A percentile compares a stretch with the other conserved stretches of the same genome.
phyloP scores from a whole-genome alignment of 2,797 vertebrate genomes.

The Hylomyscus alleni region DNA sequence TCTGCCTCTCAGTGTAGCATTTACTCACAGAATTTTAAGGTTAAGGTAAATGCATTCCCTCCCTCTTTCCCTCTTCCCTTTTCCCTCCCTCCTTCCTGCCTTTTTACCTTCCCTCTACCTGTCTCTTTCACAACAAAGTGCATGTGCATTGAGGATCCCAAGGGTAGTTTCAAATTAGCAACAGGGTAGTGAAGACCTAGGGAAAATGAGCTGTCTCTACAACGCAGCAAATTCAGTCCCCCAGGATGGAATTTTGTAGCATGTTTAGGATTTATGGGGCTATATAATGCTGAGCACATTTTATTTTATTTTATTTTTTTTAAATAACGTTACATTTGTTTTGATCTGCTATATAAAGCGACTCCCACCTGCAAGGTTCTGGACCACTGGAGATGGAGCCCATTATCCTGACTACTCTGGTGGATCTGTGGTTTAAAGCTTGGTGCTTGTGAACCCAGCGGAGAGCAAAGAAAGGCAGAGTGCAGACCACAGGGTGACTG shows the following conservation, averaged over 20 bases:
- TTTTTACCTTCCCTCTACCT: too few species aligned
- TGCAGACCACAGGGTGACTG: conserved; percentile 9
- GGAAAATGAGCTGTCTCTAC: conserved; percentile 24
- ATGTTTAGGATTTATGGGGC: conserved; percentile 45
- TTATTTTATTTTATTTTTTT: conserved; percentile 6
- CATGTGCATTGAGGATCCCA: neutral
- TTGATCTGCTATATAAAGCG: conserved; percentile 44
- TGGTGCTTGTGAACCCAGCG: neutral
- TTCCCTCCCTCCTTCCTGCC: neutral
- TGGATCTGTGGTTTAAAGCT: neutral
- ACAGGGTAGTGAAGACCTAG: neutral
- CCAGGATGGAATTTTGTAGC: neutral
- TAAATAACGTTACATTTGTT: conserved; percentile 50
- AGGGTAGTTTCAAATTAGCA: conserved; percentile 46
- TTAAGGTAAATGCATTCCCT: neutral
- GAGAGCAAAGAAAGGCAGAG: neutral
- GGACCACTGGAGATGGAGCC: neutral
- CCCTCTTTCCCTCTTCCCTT: neutral
- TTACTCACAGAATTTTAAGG: conserved; percentile 32
- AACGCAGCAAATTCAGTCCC: conserved; percentile 8
- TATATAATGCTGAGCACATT: conserved; percentile 10
- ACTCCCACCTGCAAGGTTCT: neutral
- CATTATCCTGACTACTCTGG: neutral
- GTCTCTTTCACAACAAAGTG: neutral
- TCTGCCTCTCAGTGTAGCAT: neutral